phyloP scores from a whole-genome alignment of 2,888 invertebrate species.

The Cinara cedri region DNA sequence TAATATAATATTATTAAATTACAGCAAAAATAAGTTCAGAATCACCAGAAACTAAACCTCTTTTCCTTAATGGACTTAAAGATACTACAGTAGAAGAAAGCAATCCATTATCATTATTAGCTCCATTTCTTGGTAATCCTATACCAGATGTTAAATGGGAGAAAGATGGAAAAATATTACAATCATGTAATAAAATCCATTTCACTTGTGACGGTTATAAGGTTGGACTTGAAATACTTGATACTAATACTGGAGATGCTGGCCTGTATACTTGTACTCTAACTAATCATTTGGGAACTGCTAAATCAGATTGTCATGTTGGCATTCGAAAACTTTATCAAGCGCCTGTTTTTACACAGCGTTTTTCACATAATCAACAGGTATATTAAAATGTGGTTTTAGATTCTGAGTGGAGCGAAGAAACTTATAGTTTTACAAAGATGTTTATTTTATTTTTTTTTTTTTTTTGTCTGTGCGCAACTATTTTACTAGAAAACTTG shows the following conservation, averaged over 20 bases:
- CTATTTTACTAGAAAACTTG: no score
- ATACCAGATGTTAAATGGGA: constrained; percentile 81
- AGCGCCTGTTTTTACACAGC: constrained; percentile 80
- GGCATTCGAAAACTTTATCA: constrained; percentile 81
- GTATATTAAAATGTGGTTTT: constrained; percentile 62
- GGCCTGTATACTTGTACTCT: constrained; percentile 80
- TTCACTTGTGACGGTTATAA: constrained; percentile 84
- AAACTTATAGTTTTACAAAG: no score
- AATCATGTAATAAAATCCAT: constrained; percentile 72
- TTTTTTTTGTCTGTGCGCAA: no score
- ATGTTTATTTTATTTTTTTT: no score
- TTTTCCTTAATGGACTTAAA: constrained; percentile 75
- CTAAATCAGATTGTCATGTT: constrained; percentile 72
- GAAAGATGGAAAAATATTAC: constrained; percentile 74
- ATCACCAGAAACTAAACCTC: constrained; percentile 76
- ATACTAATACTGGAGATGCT: constrained; percentile 74
- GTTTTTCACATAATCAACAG: constrained; percentile 73
- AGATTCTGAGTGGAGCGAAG: no score
- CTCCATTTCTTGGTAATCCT: constrained; percentile 81
- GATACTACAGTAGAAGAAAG: constrained; percentile 85
- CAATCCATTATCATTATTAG: constrained; percentile 72
- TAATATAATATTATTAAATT: constrained; percentile 38
- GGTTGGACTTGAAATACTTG: constrained; percentile 76
- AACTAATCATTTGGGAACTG: constrained; percentile 79
- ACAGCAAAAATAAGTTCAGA: constrained; percentile 68